Evolutionary conservation across 2,797 vertebrate species (phyloP), one percentile per base, ranked within the genome.

Genomic region (Sebastes vulpes): DNA sequence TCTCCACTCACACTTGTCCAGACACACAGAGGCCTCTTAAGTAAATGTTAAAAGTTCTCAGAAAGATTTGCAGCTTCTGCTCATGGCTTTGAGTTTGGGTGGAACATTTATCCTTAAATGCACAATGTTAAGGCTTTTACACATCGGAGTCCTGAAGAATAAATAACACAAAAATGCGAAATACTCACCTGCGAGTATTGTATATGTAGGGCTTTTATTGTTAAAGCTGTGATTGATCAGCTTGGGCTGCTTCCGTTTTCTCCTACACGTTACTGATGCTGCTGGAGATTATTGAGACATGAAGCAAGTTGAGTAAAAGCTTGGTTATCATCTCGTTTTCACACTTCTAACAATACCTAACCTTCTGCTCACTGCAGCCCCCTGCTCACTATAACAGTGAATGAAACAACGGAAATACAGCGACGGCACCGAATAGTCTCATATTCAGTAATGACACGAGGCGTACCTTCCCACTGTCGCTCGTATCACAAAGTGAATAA

Each of bases 1-100:
- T 89, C 87, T 86, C 86, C 78, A 85, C 88, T 92, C 86, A 71
- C 89, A 90, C 81, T 84, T 77, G 71, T 88, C 61, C 85, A 76
- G 75, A 79, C 61, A 65, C 82, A 83, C 77, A 72, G 79, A 82
- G 65, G 71, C 83, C 74, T 89, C 86, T 88, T 81, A 58, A 90
- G 76, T 79, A 92, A 86, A 85, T 75, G 87, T 74, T 87, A 59
- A 57, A 77, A 59, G 79, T 81, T 88, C 86, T 83, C 75, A 46
- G 56, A 78, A 69, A 82, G 58, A 66, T 79, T 77, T 72, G 20
- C 60, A 77, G 38, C 32, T 72, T 70, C 61, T 59, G 58, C 66
- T 71, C 69, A 20, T 23, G 63, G 69, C 77, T 71, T 59, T 73
- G 48, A 77, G 26, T 57, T 50, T 50, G 48, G 65, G 29, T 25